These are phyloP conservation scores for Lepus timidus DNA, from an alignment of 2,113 vertebrate genomes.

Conservation along the genomic window DNA sequence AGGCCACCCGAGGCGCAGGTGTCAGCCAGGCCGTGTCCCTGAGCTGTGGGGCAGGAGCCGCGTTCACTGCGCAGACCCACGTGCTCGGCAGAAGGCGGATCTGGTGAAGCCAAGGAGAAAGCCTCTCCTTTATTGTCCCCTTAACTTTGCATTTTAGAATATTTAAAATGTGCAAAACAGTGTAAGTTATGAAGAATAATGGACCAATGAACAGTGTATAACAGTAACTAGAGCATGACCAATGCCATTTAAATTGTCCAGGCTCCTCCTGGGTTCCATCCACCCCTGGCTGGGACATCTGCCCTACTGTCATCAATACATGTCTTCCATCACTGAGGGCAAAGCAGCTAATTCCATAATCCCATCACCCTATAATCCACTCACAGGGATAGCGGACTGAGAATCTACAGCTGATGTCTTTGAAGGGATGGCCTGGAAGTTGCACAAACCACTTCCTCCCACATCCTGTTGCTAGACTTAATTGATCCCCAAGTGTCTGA, in stretches of 20 bases:
- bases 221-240: background rate
- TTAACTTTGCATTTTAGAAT: background rate
- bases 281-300: background rate
- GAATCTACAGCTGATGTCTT: background rate
- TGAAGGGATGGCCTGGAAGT: background rate
- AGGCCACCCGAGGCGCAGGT: background rate
- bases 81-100: background rate
- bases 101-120: background rate
- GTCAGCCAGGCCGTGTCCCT: background rate
- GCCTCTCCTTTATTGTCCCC: background rate
- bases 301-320: background rate
- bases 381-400: no score
- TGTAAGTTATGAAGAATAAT: background rate
- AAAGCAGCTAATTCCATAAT: background rate
- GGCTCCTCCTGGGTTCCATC: background rate
- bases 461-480: background rate
- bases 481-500: background rate
- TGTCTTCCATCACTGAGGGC: background rate
- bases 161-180: background rate
- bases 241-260: background rate
- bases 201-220: background rate
- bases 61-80: background rate
- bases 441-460: background rate
- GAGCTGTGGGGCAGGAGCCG: background rate
- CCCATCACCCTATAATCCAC: no score